Base-by-base conservation (phyloP, 2,113 vertebrate species). In the Coryphaenoides rupestris region DNA sequence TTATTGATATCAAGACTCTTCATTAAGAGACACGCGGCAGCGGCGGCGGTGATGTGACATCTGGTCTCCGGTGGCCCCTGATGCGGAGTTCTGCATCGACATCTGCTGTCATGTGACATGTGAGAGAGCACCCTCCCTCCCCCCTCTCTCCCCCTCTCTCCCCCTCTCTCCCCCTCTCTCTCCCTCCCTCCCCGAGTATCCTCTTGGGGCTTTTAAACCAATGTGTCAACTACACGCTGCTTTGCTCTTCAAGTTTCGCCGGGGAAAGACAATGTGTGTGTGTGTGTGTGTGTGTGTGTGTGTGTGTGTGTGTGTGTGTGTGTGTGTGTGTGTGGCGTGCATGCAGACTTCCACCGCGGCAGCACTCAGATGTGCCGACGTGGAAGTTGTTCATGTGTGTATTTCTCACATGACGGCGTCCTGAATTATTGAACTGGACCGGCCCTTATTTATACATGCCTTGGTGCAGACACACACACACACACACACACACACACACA, bases 1-100 rank as follows among this genome's bases (percentile, higher is more conserved):
- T 85, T 86, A 88, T 88, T 76, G 73, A 84, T 80, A 83, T 86
- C 79, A 86, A 86, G 80, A 74, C 70, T 79, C 72, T 40, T 81
- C 78, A 87, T 88, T 88, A 86, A 84, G 79, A 84, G 73, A 80
- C 77, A 64, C 58, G n/a, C n/a, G n/a, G n/a, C n/a, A n/a, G n/a
- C n/a, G n/a, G n/a, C n/a, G n/a, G n/a, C 21, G 49, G 73, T 21
- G 23, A 71, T 76, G 67, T 86, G 84, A 84, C 80, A 80, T 76
- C 52, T 68, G 63, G 68, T 87, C 84, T 82, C 81, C 45, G 74
- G 82, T 72, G 86, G 80, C 73, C 73, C 65, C 52, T 63, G 7
- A 70, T 74, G 82, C 73, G 50, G 76, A 86, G 85, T 84, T 40
- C 33, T 26, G 13, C 9, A 40, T 12, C 33, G 33, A 40, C 33